Percentiles rank a stretch among this genome's conserved stretches.
Evolutionary conservation across 2,113 vertebrate genomes (phyloP).

Genomic region (Alligator mississippiensis): DNA sequence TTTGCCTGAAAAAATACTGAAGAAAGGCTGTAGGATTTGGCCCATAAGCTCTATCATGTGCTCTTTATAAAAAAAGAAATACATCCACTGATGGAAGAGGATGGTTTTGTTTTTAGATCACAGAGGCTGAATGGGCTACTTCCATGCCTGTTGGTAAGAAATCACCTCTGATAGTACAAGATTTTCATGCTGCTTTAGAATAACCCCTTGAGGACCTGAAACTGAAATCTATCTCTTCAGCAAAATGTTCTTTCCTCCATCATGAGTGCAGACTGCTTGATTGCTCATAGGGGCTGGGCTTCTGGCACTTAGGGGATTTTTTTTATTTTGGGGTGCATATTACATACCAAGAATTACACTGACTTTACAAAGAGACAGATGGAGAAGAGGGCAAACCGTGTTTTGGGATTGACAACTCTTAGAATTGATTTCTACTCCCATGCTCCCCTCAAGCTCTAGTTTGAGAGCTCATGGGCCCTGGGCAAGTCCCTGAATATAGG

Average conservation of each 20-base stretch:
- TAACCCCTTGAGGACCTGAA: constrained; percentile 41
- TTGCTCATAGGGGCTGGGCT: neutral
- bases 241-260: neutral
- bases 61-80: constrained; percentile 1
- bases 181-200: constrained; percentile 11
- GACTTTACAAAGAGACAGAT: neutral
- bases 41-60: neutral
- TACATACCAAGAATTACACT: constrained; percentile 2
- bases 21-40: constrained; percentile 11
- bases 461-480: too few species aligned
- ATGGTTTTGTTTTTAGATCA: neutral
- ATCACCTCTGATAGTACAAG: too few species aligned
- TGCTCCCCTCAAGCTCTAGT: too few species aligned
- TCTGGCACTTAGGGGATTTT: neutral
- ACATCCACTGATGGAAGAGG: neutral
- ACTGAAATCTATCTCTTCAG: neutral
- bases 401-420: neutral
- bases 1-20: neutral
- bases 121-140: neutral
- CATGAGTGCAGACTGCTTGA: neutral
- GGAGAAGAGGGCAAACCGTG: neutral
- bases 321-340: constrained; percentile 19
- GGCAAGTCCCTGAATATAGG: too few species aligned
- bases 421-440: neutral
- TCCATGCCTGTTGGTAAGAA: neutral